These are phyloP conservation scores for Orthonyx spaldingii DNA, from an alignment of 2,113 vertebrate genomes.

Conservation along the genomic window DNA sequence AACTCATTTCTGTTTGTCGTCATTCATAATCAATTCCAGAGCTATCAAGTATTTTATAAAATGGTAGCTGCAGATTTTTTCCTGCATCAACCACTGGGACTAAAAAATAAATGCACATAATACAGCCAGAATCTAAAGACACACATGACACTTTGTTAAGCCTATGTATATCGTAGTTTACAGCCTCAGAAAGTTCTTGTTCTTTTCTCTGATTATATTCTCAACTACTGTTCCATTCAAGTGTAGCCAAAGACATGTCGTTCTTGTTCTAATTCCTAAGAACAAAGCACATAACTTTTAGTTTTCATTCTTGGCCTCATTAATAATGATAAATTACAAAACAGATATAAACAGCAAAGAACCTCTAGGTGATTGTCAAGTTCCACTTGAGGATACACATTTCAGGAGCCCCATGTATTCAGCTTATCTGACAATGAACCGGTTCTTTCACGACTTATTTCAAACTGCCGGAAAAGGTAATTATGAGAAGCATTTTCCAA, in stretches of 20 bases:
- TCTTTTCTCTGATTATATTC: not conserved
- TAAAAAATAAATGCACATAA: not conserved
- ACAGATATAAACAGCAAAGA: not conserved
- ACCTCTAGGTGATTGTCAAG: not conserved
- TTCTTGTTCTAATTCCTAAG: slow-evolving; percentile 1
- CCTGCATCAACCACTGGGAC: not conserved
- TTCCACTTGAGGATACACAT: not conserved
- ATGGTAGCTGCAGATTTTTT: not conserved
- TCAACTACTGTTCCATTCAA: not conserved
- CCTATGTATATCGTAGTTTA: not conserved
- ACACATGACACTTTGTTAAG: not conserved
- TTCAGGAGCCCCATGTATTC: not conserved
- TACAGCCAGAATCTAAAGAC: not conserved
- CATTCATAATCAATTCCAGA: slow-evolving; percentile 17
- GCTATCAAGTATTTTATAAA: slow-evolving; percentile 1
- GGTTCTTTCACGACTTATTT: not conserved
- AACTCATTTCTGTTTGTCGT: not conserved
- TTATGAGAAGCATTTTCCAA: not conserved
- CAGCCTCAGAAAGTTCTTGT: slow-evolving; percentile 1
- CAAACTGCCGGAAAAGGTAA: not conserved
- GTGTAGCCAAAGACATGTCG: not conserved
- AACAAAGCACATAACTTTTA: not conserved
- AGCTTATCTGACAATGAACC: not conserved
- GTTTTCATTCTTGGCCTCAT: not conserved
- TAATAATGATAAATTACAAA: not conserved